These are phyloP conservation scores for Rhynchophorus ferrugineus DNA, from an alignment of 1,140 invertebrate species.

Conservation along the genomic window DNA sequence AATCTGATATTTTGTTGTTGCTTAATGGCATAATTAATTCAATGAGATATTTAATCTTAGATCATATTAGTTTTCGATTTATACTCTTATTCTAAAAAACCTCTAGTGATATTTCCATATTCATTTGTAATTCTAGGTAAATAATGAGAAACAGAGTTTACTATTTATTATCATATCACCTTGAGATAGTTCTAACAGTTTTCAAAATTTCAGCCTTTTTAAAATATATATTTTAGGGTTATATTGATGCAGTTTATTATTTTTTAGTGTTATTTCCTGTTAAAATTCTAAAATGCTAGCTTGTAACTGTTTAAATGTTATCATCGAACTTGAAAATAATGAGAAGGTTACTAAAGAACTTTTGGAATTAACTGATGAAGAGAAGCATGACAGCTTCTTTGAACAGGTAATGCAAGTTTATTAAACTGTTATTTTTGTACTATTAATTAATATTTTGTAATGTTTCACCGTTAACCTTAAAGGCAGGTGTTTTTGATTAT, in stretches of 20 bases:
- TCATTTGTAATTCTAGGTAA: not conserved
- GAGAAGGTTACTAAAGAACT: conserved; percentile 3
- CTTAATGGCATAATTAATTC: too few relatives aligned
- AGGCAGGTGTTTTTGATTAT: too few relatives aligned
- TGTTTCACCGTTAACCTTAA: too few relatives aligned
- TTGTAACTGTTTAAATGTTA: conserved; percentile 4
- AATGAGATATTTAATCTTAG: too few relatives aligned
- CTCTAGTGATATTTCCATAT: not conserved
- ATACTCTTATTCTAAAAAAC: not conserved
- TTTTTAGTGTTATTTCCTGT: not conserved
- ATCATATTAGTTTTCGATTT: too few relatives aligned
- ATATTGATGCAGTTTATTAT: not conserved
- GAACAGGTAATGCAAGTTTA: conserved; percentile 2
- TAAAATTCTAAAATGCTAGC: conserved; percentile 1
- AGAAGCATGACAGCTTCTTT: conserved; percentile 3
- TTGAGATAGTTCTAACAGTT: not conserved
- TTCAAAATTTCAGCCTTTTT: not conserved
- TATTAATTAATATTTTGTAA: too few relatives aligned
- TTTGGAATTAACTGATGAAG: not conserved
- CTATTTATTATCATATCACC: not conserved
- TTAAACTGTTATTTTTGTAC: too few relatives aligned
- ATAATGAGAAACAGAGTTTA: not conserved
- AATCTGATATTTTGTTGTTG: conserved; percentile 1
- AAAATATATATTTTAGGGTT: not conserved
- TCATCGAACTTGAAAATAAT: conserved; percentile 2